Evolutionary conservation across 2,888 invertebrate genomes (phyloP), one percentile per base, ranked within the genome.

Genomic region (Acleris laterana): DNA sequence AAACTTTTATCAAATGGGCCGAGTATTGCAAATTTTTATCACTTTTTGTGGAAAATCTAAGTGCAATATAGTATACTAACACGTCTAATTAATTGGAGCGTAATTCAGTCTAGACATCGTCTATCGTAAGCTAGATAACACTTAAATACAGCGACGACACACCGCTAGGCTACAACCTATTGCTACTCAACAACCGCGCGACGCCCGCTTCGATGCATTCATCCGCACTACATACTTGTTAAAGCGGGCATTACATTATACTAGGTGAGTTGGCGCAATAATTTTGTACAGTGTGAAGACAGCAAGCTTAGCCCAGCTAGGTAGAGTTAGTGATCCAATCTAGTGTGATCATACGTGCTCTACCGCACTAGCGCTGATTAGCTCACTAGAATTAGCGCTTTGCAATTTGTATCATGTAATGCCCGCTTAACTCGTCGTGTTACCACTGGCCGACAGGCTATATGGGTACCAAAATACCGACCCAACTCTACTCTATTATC

Each of bases 61-160:
- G 71, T 74, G 71, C 72, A 70, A 72, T 68, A 68, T 71, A 69
- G 65, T 69, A 72, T 77, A 81, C 85, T 85, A 86, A 81, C 78
- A 82, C 78, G 72, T 83, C 87, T 88, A 89, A 69, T 71, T 75
- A 77, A 84, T 87, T 89, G 89, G 88, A 88, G 87, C 87, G 83
- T 87, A 84, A 84, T 85, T 92, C 92, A 92, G 92, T 92, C 92
- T 91, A 92, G 84, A 88, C 84, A 83, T 88, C 82, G 79, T 85
- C 85, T 90, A 90, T 89, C 74, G 75, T 85, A 89, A 78, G 74
- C 77, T 79, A 77, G 74, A 61, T 53, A 61, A 62, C 81, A 82
- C 80, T 79, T 81, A 80, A 78, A 79, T 82, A 85, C 78, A 77
- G 83, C 79, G 74, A 82, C 80, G 76, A 83, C 79, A 84, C 79